Evolutionary conservation across 2,797 vertebrate genomes (phyloP).

Genomic region (Lophius americanus): DNA sequence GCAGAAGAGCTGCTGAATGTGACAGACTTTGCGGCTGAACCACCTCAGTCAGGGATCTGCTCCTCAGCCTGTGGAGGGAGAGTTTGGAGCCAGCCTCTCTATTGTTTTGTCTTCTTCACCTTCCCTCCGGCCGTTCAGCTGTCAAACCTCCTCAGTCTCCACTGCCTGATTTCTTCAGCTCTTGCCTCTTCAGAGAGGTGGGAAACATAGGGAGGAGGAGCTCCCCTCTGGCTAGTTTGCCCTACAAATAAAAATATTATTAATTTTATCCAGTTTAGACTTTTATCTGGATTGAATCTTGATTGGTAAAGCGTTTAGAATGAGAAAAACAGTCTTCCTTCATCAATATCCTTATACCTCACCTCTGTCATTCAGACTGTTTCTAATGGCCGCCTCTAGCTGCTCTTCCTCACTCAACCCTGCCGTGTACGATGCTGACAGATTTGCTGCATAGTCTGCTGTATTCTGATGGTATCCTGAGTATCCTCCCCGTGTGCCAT

Average conservation of each 20-base stretch:
- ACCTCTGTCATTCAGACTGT: slow-evolving; percentile 89
- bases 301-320: background rate
- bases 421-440: slow-evolving; percentile 62
- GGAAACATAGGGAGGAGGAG: slow-evolving; percentile 61
- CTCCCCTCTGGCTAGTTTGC: slow-evolving; percentile 18
- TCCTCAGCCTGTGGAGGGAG: slow-evolving; percentile 13
- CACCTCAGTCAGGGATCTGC: background rate
- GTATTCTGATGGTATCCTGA: slow-evolving; percentile 16
- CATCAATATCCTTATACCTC: slow-evolving; percentile 19
- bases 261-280: background rate
- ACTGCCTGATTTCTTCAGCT: slow-evolving; percentile 69
- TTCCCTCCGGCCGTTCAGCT: slow-evolving; percentile 31
- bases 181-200: slow-evolving; percentile 36
- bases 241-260: slow-evolving; percentile 47
- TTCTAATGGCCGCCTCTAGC: slow-evolving; percentile 85
- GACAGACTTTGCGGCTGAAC: slow-evolving; percentile 7
- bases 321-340: background rate
- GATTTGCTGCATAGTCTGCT: slow-evolving; percentile 53
- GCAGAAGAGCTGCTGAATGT: background rate
- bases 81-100: slow-evolving; percentile 1
- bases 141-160: slow-evolving; percentile 76
- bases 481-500: slow-evolving; percentile 24
- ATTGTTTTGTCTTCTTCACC: background rate
- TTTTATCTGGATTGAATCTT: background rate
- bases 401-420: slow-evolving; percentile 91